phyloP scores from a whole-genome alignment of 92 coral and sea anemone species.

The Bergia puertoricense region DNA sequence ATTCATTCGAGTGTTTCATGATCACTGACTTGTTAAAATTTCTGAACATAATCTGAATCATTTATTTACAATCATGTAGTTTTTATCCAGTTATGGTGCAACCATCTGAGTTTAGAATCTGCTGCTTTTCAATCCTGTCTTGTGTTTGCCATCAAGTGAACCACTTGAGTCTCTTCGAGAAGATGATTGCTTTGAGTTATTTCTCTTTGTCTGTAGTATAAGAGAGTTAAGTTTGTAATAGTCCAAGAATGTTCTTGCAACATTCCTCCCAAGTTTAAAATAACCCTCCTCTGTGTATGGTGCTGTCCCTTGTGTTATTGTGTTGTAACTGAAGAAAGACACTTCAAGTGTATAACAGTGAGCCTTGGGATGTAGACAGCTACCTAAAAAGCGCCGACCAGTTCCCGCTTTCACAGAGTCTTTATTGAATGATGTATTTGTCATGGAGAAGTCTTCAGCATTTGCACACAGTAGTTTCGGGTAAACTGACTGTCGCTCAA shows the following conservation, averaged over 20 bases:
- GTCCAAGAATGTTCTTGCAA: constrained; percentile 93
- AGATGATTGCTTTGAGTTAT: constrained; percentile 48
- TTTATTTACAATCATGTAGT: neutral
- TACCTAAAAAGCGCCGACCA: constrained; percentile 93
- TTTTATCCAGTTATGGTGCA: neutral
- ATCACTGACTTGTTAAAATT: no score
- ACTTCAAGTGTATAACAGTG: constrained; percentile 98
- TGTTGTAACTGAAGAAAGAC: constrained; percentile 90
- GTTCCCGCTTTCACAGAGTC: constrained; percentile 98
- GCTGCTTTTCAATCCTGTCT: neutral
- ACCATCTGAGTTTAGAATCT: neutral
- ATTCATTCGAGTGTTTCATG: no score
- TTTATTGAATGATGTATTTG: constrained; percentile 91
- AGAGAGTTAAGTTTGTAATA: constrained; percentile 87
- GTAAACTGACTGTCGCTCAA: constrained; percentile 91
- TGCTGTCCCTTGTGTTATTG: constrained; percentile 72
- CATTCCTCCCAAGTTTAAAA: constrained; percentile 91
- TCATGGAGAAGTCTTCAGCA: constrained; percentile 98
- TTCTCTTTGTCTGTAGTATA: constrained; percentile 56
- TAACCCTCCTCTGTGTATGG: constrained; percentile 98
- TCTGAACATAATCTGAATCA: no score
- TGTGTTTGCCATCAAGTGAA: constrained; percentile 41
- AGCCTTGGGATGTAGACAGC: constrained; percentile 89
- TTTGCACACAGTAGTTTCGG: constrained; percentile 92
- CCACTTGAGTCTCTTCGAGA: constrained; percentile 53